phyloP scores from a whole-genome alignment of 2,113 vertebrate genomes.

The Carlito syrichta region DNA sequence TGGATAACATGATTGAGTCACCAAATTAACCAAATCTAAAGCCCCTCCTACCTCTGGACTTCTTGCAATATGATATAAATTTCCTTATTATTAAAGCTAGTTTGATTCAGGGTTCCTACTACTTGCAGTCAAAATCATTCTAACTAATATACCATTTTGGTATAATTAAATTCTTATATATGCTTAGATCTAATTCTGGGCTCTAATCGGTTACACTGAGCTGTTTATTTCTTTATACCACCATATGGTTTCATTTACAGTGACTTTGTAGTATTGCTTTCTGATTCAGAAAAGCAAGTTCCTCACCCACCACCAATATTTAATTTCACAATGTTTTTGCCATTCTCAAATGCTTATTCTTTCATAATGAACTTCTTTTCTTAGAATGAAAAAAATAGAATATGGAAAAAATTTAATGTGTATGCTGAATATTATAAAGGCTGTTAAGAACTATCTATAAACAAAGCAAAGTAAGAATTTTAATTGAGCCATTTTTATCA shows the following conservation, averaged over 20 bases:
- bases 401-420: slow-evolving; percentile 41
- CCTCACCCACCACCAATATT: neutral
- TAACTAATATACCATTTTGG: neutral
- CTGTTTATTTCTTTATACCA: slow-evolving; percentile 11
- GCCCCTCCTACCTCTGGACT: neutral
- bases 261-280: neutral
- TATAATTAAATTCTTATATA: neutral
- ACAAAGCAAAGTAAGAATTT: slow-evolving; percentile 36
- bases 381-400: slow-evolving; percentile 2
- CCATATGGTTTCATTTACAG: neutral
- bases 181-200: neutral
- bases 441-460: slow-evolving; percentile 13
- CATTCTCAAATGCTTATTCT: slow-evolving; percentile 44
- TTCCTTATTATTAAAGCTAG: neutral
- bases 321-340: neutral
- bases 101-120: neutral
- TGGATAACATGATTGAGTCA: neutral
- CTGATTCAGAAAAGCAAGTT: neutral
- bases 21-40: slow-evolving; percentile 15
- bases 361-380: slow-evolving; percentile 35
- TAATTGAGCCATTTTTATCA: slow-evolving; percentile 49
- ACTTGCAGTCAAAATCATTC: neutral
- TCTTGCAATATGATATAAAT: neutral
- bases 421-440: neutral
- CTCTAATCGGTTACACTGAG: neutral